phyloP scores from a whole-genome alignment of 2,888 invertebrate species.

The Notodromas monacha region DNA sequence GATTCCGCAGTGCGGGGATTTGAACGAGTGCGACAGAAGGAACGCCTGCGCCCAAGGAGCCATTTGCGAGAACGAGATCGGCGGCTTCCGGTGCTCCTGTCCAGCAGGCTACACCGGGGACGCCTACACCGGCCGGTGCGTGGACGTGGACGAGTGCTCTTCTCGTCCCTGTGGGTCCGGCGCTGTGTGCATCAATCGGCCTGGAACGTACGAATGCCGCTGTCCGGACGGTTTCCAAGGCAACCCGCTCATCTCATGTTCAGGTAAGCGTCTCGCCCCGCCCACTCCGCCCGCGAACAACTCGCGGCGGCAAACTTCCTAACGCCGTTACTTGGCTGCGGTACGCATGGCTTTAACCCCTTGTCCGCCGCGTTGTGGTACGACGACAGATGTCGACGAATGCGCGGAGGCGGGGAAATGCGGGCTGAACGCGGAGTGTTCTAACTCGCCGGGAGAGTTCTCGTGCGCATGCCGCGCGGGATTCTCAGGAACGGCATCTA shows the following conservation, averaged over 20 bases:
- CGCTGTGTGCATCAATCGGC: constrained; percentile 35
- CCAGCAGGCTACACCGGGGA: constrained; percentile 48
- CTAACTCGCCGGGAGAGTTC: constrained; percentile 43
- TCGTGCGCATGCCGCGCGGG: constrained; percentile 49
- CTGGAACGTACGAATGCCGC: constrained; percentile 41
- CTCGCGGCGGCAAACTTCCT: too few relatives aligned
- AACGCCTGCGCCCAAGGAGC: constrained; percentile 45
- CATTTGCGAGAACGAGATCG: constrained; percentile 40
- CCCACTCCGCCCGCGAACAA: too few relatives aligned
- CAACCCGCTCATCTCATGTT: constrained; percentile 38
- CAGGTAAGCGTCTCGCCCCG: constrained; percentile 11
- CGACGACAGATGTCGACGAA: constrained; percentile 67
- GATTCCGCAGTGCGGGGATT: constrained; percentile 34
- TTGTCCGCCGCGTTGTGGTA: too few relatives aligned
- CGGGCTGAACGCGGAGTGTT: constrained; percentile 45
- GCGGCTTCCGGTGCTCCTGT: constrained; percentile 50
- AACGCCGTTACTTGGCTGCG: too few relatives aligned
- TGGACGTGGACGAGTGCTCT: constrained; percentile 35
- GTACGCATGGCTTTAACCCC: too few relatives aligned
- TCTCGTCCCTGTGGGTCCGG: constrained; percentile 1
- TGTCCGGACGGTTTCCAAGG: constrained; percentile 41
- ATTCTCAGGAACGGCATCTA: too few relatives aligned
- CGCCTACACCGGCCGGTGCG: constrained; percentile 32
- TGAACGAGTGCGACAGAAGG: constrained; percentile 42
- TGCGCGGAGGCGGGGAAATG: constrained; percentile 52